Evolutionary conservation across 2,888 invertebrate species (phyloP).

Genomic region (Xanthorhoe designata): DNA sequence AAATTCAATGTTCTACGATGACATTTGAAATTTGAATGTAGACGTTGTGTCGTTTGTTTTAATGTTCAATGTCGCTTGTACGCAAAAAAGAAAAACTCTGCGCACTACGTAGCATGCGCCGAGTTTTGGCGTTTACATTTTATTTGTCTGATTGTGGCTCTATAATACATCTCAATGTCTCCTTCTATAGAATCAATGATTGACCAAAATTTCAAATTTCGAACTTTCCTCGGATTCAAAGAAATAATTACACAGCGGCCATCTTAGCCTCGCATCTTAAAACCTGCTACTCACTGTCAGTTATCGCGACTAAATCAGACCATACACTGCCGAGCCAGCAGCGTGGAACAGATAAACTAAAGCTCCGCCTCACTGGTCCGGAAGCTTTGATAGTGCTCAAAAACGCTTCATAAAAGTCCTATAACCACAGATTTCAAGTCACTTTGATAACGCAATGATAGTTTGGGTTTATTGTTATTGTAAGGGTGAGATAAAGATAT

Average conservation of each 20-base stretch:
- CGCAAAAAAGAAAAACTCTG: no score
- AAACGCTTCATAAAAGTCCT: slow-evolving; percentile 52
- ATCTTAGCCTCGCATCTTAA: neutral
- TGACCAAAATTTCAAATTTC: no score
- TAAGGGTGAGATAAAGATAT: slow-evolving; percentile 1
- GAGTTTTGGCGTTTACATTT: no score
- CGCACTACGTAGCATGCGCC: no score
- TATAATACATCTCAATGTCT: no score
- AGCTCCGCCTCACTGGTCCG: slow-evolving; percentile 55
- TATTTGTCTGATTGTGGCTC: no score
- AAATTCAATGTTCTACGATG: no score
- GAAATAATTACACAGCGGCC: neutral
- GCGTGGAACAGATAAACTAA: slow-evolving; percentile 43
- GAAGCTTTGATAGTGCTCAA: slow-evolving; percentile 59
- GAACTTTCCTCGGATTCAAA: no score
- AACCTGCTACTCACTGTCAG: neutral
- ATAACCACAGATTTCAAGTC: slow-evolving; percentile 5
- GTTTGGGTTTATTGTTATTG: slow-evolving; percentile 41
- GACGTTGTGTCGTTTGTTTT: no score
- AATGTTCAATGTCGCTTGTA: no score
- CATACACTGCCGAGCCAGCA: slow-evolving; percentile 24
- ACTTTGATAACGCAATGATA: slow-evolving; percentile 11
- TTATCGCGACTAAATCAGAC: neutral
- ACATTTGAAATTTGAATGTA: no score
- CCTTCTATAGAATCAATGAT: no score